Conservation (phyloP, 2,888 invertebrate genomes). For the Sphaerophoria taeniata region DNA sequence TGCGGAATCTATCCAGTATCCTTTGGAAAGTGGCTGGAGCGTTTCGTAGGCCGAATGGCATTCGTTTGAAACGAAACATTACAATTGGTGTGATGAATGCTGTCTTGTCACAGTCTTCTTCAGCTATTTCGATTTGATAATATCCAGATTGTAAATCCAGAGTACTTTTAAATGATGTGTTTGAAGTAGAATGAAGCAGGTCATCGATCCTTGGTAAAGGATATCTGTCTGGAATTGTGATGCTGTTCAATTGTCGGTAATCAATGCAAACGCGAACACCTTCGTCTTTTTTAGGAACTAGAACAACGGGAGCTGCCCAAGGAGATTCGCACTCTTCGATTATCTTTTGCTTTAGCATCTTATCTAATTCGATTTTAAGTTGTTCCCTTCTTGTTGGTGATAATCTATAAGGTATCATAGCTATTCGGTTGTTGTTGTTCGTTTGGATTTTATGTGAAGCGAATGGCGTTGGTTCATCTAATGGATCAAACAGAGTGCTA, state of each 20-base stretch:
- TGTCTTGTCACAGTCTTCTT: not conserved
- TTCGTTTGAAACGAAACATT: conserved; percentile 76
- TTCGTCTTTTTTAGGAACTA: conserved; percentile 75
- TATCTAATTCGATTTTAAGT: not conserved
- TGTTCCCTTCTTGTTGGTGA: not conserved
- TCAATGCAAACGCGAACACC: conserved; percentile 76
- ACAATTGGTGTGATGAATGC: conserved; percentile 71
- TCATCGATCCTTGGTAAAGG: conserved; percentile 43
- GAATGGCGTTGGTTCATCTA: not conserved
- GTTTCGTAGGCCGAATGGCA: conserved; percentile 75
- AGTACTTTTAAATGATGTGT: not conserved
- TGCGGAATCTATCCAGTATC: conserved; percentile 40
- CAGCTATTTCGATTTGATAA: not conserved
- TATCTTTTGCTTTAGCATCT: conserved; percentile 60
- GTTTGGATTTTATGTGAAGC: not conserved
- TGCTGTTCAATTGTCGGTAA: conserved; percentile 76
- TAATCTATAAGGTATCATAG: not conserved
- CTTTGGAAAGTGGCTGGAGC: conserved; percentile 75
- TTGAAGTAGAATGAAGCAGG: not conserved
- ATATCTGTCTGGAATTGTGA: conserved; percentile 77
- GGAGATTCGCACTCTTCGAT: conserved; percentile 60
- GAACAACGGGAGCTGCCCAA: conserved; percentile 26
- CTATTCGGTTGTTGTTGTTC: not conserved
- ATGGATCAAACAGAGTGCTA: not conserved
- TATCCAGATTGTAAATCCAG: conserved; percentile 2